Percentiles rank a stretch among this genome's conserved stretches.
phyloP scores from a whole-genome alignment of 2,113 vertebrate species.

The Nothocercus nigrocapillus region DNA sequence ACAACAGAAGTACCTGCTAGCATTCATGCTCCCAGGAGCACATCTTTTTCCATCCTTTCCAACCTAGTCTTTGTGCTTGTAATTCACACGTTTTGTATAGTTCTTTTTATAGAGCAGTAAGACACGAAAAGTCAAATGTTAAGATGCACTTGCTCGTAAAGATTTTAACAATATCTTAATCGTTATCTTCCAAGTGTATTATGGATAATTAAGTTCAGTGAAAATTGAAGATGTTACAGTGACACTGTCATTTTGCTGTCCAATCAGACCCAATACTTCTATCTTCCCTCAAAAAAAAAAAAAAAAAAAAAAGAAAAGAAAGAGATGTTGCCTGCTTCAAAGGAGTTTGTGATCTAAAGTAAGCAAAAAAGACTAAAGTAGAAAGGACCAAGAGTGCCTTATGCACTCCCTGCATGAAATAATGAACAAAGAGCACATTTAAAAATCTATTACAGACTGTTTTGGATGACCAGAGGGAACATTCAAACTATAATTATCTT shows the following conservation, averaged over 20 bases:
- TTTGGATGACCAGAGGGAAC: background rate
- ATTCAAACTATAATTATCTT: background rate
- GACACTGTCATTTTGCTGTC: background rate
- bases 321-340: background rate
- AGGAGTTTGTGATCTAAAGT: background rate
- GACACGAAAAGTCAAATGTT: background rate
- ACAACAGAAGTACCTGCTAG: background rate
- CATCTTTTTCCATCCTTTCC: background rate
- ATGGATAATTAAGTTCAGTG: background rate
- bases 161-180: background rate
- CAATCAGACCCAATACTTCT: background rate
- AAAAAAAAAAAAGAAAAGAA: background rate
- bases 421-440: background rate
- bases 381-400: background rate
- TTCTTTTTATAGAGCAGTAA: background rate
- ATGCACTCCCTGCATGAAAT: background rate
- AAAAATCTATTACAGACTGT: background rate
- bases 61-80: background rate
- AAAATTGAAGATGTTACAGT: background rate
- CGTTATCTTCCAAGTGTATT: background rate
- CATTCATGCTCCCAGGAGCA: background rate
- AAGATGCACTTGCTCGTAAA: background rate
- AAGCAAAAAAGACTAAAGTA: background rate
- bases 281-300: background rate
- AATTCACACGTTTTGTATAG: background rate